Percentiles rank a stretch among this genome's conserved stretches.
phyloP scores from a whole-genome alignment of 2,113 vertebrate species.

The Pimephales promelas region DNA sequence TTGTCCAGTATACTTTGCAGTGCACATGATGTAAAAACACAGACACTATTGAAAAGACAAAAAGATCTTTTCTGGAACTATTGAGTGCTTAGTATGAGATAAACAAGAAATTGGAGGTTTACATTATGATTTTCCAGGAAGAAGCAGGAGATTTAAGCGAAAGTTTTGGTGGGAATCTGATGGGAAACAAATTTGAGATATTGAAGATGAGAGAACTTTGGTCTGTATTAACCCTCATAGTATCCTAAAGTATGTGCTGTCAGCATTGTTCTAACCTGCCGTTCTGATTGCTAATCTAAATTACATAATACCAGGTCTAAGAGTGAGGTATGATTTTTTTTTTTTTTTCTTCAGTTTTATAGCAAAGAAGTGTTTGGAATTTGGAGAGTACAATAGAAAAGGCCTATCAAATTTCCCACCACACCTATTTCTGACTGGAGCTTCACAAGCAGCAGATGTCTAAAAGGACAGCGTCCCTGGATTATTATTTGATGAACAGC shows the following conservation, averaged over 20 bases:
- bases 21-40: too few species aligned
- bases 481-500: not conserved
- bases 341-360: too few species aligned
- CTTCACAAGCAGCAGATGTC: not conserved
- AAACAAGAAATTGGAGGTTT: too few species aligned
- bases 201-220: not conserved
- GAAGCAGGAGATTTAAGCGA: too few species aligned
- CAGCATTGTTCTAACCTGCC: not conserved
- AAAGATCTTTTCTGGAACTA: too few species aligned
- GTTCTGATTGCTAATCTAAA: slow-evolving; percentile 7
- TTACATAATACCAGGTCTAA: not conserved
- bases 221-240: not conserved
- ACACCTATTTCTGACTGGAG: not conserved
- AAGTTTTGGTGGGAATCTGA: too few species aligned
- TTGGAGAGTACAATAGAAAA: not conserved
- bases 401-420: not conserved
- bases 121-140: not conserved
- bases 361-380: not conserved
- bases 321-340: not conserved
- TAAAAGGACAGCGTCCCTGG: not conserved
- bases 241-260: not conserved
- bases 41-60: too few species aligned
- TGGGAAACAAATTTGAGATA: not conserved
- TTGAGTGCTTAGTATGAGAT: too few species aligned
- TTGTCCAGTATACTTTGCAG: too few species aligned